Evolutionary conservation across 1,140 invertebrate genomes (phyloP), one percentile per base, ranked within the genome.

Genomic region (Dermatophagoides farinae): DNA sequence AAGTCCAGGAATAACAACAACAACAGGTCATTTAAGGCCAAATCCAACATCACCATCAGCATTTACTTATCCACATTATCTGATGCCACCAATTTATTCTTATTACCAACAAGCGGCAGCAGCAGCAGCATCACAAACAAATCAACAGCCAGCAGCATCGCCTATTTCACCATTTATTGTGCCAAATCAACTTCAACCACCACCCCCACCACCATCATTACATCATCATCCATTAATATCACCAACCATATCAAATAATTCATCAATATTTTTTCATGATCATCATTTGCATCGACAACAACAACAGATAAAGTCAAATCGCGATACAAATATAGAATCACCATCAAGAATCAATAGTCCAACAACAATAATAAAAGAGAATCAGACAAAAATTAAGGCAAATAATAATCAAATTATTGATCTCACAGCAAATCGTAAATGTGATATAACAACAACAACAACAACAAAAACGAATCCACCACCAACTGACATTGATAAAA

Each of bases 111-210:
- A 18, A 40, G 14, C 60, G 9, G 31, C 51, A 20, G 18, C 25
- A 8, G 39, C 20, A 31, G 43, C 46, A 2, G 18, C 22, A n/a
- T 10, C 12, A n/a, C 22, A 2, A 16, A 31, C 31, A 22, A 37
- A 58, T n/a, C 44, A 38, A 49, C n/a, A 23, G 18, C 57, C 40
- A n/a, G 5, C n/a, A n/a, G n/a, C n/a, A n/a, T n/a, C 16, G 6
- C 39, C 58, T 51, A 60, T 60, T 44, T 60, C 58, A 40, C 58
- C 58, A 49, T 60, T 60, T 41, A 16, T 60, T 18, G 58, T 60
- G 58, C 58, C 58, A 60, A 60, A 50, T 23, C 23, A 12, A 22
- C 52, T 22, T 22, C 52, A 49, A 49, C 18, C 46, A 18, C 8
- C 46, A 22, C 23, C 52, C 8, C 52, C 50, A 10, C 18, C 52